Base-by-base conservation (phyloP, 2,113 vertebrate species). In the Ptyas mucosa region DNA sequence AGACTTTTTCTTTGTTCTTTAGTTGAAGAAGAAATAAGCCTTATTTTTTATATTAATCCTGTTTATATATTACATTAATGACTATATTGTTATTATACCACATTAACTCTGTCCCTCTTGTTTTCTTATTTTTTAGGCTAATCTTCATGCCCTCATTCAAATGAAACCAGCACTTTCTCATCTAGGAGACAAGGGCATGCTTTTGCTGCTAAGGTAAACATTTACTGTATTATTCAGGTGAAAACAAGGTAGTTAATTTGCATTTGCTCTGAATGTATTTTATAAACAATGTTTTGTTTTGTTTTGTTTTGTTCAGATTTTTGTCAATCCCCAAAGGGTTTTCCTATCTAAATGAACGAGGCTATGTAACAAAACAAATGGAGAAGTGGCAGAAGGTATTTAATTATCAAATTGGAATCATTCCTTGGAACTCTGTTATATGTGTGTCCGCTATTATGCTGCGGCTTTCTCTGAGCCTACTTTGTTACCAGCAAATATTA, bases 301-400 rank as follows among this genome's bases (percentile, higher is more conserved):
- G 46, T 94, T 94, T 93, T 91, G 52, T 55, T 89, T 55, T 95
- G 92, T 96, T 97, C 93, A 99, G 99, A 96, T 99, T 99, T 97
- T 97, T 99, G 91, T 99, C 99, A 93, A 99, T 99, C 97, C 99
- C 99, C 92, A 99, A 99, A 97, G 99, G 99, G 0, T 99, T 99
- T 98, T 99, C 99, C 0, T 99, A 99, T 97, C 98, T 99, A 94
- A 99, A 99, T 93, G 99, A 99, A 96, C 98, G 99, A 93, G 99
- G 99, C 92, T 99, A 99, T 90, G 98, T 99, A 95, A 98, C 98
- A 96, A 99, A 99, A 96, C 99, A 99, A 95, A 97, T 99, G 97
- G 99, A 99, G 96, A 99, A 98, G 95, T 99, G 99, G 99, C 99
- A 99, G 96, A 99, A 99, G 99, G 99, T 99, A 98, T 96, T 55